Evolutionary conservation across 2,113 vertebrate genomes (phyloP), one percentile per base, ranked within the genome.

Genomic region (Ictidomys tridecemlineatus): DNA sequence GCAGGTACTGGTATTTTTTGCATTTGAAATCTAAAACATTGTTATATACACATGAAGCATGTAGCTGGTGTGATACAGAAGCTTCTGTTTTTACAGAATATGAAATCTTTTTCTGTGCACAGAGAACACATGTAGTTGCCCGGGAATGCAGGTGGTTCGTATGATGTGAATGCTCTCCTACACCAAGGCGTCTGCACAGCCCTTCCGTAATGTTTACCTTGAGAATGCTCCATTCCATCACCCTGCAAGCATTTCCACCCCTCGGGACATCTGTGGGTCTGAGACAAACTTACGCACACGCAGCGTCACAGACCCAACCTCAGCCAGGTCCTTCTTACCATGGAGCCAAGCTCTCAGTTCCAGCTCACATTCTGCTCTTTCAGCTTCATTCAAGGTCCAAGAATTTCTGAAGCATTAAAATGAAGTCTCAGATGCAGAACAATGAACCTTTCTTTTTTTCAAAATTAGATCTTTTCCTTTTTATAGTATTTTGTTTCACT

Each of bases 261-360:
- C 20, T 14, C 37, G 1, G 5, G 39, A 42, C 39, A 42, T 42
- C 39, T 4, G 39, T 42, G 39, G 4, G 1, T 51, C 4, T 8
- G n/a, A 16, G 13, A 26, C 9, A 8, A 4, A 5, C 10, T 4
- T 30, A 14, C 34, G 18, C 5, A 0, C 69, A 2, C 0, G 2
- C 26, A 42, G 53, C 1, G 0, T 4, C 20, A 10, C 8, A 12
- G 6, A 10, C 37, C 45, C 28, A 0, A 1, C 9, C 5, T 5
- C 11, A 26, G 16, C 30, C 39, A 32, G 5, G 3, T 7, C 12
- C 39, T 32, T 26, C 78, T 56, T 1, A 17, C 28, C 79, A 28
- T 1, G 1, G 3, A 76, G 32, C 34, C 76, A 5, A 56, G 42
- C 30, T 45, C 2, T 32, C 72, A 1, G 20, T 34, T 28, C 53